Evolutionary conservation across 2,113 vertebrate species (phyloP).

Genomic region (Picathartes gymnocephalus): DNA sequence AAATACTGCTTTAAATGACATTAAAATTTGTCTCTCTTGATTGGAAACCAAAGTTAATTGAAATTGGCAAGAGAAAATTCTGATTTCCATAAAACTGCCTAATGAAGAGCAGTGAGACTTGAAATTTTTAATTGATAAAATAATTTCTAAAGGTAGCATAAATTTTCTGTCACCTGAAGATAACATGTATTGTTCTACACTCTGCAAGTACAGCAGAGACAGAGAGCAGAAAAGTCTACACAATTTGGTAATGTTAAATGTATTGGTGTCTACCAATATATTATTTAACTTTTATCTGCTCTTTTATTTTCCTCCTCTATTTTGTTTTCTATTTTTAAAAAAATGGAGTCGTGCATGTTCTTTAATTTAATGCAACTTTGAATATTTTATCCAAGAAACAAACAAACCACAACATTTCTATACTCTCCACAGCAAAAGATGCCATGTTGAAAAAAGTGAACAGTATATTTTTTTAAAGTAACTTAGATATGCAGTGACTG

Average conservation of each 20-base stretch:
- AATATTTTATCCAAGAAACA: neutral
- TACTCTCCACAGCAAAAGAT: neutral
- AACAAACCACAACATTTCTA: accelerated
- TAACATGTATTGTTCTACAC: neutral
- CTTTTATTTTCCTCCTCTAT: neutral
- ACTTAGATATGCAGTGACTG: neutral
- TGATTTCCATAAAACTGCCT: neutral
- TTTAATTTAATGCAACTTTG: neutral
- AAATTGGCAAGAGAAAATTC: neutral
- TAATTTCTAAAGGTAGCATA: neutral
- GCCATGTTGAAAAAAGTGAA: neutral
- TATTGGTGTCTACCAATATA: neutral
- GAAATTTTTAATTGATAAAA: neutral
- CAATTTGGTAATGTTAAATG: neutral
- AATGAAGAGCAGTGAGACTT: neutral
- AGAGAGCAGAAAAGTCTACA: neutral
- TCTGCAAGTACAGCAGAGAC: neutral
- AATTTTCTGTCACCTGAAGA: neutral
- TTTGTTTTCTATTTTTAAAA: accelerated
- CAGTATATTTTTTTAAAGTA: neutral
- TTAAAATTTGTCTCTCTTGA: neutral
- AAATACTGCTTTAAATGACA: neutral
- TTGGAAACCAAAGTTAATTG: neutral
- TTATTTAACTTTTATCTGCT: neutral
- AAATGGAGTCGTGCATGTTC: accelerated